Conservation (phyloP, 2,113 vertebrate species). For the Oncorhynchus nerka region DNA sequence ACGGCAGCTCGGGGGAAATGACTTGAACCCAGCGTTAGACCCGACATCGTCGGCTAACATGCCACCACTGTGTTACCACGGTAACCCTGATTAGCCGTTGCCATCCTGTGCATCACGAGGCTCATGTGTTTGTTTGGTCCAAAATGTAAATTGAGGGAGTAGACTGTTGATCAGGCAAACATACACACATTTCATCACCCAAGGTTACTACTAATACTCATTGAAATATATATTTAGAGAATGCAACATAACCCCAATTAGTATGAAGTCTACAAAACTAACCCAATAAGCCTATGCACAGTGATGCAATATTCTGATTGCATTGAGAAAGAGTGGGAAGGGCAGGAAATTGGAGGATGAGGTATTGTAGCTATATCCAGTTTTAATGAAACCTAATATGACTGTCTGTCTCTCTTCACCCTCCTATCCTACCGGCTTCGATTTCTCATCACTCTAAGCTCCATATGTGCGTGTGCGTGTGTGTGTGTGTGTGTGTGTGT, state of each 20-base stretch:
- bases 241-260: background rate
- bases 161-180: slow-evolving; percentile 1
- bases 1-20: background rate
- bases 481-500: background rate
- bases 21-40: background rate
- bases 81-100: background rate
- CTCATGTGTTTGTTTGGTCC: background rate
- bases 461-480: background rate
- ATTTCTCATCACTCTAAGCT: background rate
- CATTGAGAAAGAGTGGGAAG: background rate
- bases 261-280: background rate
- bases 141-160: background rate
- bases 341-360: slow-evolving; percentile 3
- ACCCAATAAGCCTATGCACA: slow-evolving; percentile 4
- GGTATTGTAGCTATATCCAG: background rate
- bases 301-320: slow-evolving; percentile 40
- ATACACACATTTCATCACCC: background rate
- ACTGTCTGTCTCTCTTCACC: background rate
- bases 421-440: background rate
- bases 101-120: background rate
- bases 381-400: slow-evolving; percentile 17
- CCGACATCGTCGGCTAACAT: background rate
- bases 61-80: background rate
- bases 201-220: background rate
- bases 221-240: background rate